Evolutionary conservation across 2,113 vertebrate genomes (phyloP).

Genomic region (Mesoclemmys tuberculata): DNA sequence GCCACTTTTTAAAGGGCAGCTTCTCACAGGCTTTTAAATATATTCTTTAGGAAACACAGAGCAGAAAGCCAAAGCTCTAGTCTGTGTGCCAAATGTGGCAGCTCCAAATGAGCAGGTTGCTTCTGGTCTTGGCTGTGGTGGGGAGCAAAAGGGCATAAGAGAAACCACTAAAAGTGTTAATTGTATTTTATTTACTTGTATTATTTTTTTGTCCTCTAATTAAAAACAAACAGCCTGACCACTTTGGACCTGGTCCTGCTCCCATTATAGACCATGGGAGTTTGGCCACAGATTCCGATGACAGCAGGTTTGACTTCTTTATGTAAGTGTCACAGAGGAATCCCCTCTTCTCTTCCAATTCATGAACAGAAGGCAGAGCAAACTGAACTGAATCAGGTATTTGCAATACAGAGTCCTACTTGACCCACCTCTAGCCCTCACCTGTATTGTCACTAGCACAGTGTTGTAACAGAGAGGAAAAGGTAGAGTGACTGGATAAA

Average conservation of each 20-base stretch:
- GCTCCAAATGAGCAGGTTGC: not conserved
- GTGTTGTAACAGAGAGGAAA: not conserved
- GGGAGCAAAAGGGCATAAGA: not conserved
- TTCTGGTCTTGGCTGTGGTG: not conserved
- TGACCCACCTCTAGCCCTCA: not conserved
- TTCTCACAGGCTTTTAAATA: not conserved
- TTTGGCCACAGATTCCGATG: not conserved
- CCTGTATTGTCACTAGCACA: not conserved
- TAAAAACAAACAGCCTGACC: slow-evolving; percentile 3
- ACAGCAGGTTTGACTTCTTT: not conserved
- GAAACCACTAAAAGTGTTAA: slow-evolving; percentile 30
- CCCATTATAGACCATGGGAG: slow-evolving; percentile 25
- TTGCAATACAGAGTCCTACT: not conserved
- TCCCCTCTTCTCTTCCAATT: not conserved
- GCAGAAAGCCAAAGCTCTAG: not conserved
- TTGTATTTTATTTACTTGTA: not conserved
- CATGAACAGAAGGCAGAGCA: not conserved
- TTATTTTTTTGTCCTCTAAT: slow-evolving; percentile 15
- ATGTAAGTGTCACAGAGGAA: not conserved
- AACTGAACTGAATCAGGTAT: not conserved
- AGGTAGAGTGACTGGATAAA: not conserved
- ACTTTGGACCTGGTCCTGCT: slow-evolving; percentile 2
- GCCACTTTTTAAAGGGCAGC: not conserved
- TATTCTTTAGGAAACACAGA: not conserved
- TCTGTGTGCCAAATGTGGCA: not conserved